Evolutionary conservation across 2,113 vertebrate genomes (phyloP).

Genomic region (Albula glossodonta): DNA sequence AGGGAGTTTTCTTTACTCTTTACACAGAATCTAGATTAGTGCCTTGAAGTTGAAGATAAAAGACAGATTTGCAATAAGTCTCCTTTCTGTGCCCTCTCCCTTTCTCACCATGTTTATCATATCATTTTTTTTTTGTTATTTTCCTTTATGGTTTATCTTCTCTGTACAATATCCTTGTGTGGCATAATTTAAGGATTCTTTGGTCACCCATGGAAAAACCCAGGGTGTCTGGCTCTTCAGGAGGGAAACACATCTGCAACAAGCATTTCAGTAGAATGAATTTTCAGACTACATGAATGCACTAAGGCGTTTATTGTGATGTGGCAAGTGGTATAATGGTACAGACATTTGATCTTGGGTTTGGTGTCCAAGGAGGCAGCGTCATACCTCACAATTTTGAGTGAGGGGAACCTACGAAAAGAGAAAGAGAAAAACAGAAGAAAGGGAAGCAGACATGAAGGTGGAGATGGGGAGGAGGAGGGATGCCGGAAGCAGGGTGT

Average conservation of each 20-base stretch:
- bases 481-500: too few species aligned
- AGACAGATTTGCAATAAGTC: not conserved
- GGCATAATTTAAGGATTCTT: conserved; percentile 54
- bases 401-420: too few species aligned
- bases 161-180: conserved; percentile 46
- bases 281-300: too few species aligned
- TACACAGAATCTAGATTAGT: not conserved
- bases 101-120: not conserved
- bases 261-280: too few species aligned
- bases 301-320: too few species aligned
- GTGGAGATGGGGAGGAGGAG: too few species aligned
- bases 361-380: too few species aligned
- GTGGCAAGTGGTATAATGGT: too few species aligned
- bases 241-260: not conserved
- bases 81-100: not conserved
- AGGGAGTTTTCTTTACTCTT: not conserved
- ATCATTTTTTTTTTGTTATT: not conserved
- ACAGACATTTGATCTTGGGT: too few species aligned
- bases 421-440: too few species aligned
- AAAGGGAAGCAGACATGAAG: too few species aligned
- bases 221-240: conserved; percentile 42
- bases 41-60: not conserved
- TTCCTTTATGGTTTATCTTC: conserved; percentile 25
- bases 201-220: conserved; percentile 41
- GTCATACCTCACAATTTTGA: too few species aligned